Percentiles rank a stretch among this genome's conserved stretches.
These are phyloP conservation scores for Anagyrus pseudococci DNA, from an alignment of 2,888 invertebrate genomes.

Conservation along the genomic window DNA sequence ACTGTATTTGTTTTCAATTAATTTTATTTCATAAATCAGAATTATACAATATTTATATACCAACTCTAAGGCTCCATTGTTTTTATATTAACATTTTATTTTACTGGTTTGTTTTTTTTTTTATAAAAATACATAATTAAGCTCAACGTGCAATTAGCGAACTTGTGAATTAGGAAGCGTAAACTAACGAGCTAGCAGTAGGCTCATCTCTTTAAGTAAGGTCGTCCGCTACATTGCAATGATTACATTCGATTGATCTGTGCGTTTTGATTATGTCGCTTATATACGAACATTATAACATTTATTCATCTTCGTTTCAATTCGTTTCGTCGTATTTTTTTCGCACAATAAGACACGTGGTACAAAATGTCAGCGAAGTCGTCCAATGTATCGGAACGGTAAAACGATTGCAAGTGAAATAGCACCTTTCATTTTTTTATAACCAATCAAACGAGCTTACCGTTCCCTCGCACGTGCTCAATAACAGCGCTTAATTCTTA, in stretches of 20 bases:
- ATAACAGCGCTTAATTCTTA: no score
- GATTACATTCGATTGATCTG: conserved; percentile 39
- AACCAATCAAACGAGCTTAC: not conserved
- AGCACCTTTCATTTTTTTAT: conserved; percentile 26
- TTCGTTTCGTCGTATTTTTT: conserved; percentile 15
- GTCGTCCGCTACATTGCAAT: conserved; percentile 34
- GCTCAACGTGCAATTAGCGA: conserved; percentile 55
- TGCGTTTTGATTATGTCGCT: conserved; percentile 43
- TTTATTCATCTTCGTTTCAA: not conserved
- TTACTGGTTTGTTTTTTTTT: conserved; percentile 43
- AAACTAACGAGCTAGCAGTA: conserved; percentile 44
- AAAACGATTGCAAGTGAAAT: conserved; percentile 25
- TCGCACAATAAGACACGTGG: conserved; percentile 32
- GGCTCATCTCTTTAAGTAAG: conserved; percentile 37
- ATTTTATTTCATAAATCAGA: conserved; percentile 30
- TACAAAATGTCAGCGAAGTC: conserved; percentile 23
- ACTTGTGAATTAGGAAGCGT: conserved; percentile 52
- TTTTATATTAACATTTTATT: conserved; percentile 24
- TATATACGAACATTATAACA: conserved; percentile 32
- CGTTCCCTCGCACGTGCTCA: not conserved
- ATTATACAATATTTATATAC: conserved; percentile 45
- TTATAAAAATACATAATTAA: conserved; percentile 61
- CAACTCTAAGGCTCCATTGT: conserved; percentile 51
- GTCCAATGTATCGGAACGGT: conserved; percentile 11
- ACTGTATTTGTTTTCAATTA: conserved; percentile 36